Evolutionary conservation across 1,140 invertebrate genomes (phyloP).

Genomic region (Steinernema khuongi): DNA sequence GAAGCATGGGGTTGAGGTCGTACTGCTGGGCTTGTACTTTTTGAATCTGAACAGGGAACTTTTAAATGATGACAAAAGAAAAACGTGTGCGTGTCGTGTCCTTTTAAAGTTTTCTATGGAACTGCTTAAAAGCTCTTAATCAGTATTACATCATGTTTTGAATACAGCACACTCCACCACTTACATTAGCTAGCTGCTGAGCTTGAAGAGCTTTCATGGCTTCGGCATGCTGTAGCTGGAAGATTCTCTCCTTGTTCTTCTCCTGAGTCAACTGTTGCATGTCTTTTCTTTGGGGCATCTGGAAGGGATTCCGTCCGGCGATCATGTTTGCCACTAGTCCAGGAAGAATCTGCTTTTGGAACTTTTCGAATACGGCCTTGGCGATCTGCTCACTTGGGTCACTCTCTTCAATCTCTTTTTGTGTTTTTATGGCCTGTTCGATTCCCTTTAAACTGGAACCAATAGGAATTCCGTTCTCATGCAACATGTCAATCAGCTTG

Average conservation of each 20-base stretch:
- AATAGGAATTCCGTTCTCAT: constrained; percentile 50
- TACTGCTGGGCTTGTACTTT: neutral
- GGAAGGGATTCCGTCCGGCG: constrained; percentile 45
- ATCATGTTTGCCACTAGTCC: constrained; percentile 48
- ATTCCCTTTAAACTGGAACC: constrained; percentile 42
- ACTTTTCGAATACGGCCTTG: constrained; percentile 47
- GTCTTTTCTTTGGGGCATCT: constrained; percentile 27
- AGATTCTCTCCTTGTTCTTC: constrained; percentile 7
- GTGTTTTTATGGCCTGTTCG: constrained; percentile 43
- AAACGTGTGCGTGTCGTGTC: no score
- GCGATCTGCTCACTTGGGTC: constrained; percentile 46
- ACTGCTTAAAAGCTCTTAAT: no score
- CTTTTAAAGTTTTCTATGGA: no score
- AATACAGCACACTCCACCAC: neutral
- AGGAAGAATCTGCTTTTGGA: constrained; percentile 47
- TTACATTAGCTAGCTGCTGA: constrained; percentile 1
- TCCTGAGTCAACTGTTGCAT: neutral
- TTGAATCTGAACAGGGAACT: neutral
- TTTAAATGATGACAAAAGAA: no score
- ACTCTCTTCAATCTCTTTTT: constrained; percentile 37
- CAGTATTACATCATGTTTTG: no score
- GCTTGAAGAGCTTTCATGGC: constrained; percentile 21
- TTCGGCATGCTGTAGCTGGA: constrained; percentile 20
- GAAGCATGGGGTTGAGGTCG: neutral
- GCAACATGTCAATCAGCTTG: constrained; percentile 43